phyloP scores from a whole-genome alignment of 2,888 invertebrate species.

The Amphipyra tragopoginis region DNA sequence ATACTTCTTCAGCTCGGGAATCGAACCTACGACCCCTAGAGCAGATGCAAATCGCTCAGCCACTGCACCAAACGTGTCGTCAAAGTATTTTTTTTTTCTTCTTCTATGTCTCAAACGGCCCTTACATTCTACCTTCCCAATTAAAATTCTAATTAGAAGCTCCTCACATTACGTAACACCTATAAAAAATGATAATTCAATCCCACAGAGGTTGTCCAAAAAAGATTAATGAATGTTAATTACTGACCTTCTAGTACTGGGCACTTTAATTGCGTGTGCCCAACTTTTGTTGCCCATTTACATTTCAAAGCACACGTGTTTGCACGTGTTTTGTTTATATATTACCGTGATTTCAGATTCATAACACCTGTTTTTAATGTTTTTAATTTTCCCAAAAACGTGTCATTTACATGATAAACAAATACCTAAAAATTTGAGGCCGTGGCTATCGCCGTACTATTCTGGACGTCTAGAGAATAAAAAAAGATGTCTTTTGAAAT shows the following conservation, averaged over 20 bases:
- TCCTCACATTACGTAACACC: background rate
- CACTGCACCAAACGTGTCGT: too few relatives aligned
- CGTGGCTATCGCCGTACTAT: too few relatives aligned
- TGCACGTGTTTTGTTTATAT: constrained; percentile 34
- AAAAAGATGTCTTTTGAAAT: too few relatives aligned
- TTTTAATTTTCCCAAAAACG: background rate
- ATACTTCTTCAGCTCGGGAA: too few relatives aligned
- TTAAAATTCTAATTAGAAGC: constrained; percentile 34
- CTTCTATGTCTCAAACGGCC: too few relatives aligned
- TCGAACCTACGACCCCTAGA: too few relatives aligned
- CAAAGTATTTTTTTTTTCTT: too few relatives aligned
- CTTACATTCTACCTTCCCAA: constrained; percentile 5
- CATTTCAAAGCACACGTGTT: constrained; percentile 54
- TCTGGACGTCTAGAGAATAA: too few relatives aligned
- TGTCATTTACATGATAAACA: too few relatives aligned
- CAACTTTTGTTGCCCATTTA: constrained; percentile 48
- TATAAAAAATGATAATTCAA: constrained; percentile 37
- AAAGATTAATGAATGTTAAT: constrained; percentile 50
- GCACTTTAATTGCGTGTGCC: constrained; percentile 51
- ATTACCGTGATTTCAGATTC: constrained; percentile 42
- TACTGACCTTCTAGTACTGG: constrained; percentile 35
- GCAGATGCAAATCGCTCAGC: too few relatives aligned
- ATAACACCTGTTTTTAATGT: constrained; percentile 32
- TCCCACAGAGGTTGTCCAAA: constrained; percentile 27
- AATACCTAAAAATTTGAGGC: too few relatives aligned